phyloP scores from a whole-genome alignment of 2,888 invertebrate species.

The Hipparchia semele region DNA sequence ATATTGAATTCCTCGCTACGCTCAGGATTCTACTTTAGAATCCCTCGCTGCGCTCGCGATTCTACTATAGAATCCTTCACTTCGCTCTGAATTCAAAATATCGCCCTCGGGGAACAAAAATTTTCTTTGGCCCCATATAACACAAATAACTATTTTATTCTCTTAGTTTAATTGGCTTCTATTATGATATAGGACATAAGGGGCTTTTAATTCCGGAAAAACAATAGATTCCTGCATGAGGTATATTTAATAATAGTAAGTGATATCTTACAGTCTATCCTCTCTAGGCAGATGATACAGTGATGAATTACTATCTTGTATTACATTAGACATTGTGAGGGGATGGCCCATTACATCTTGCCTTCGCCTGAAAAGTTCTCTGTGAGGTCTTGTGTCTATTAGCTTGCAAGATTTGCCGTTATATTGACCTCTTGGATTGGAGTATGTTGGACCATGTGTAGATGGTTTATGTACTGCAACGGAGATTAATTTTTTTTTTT shows the following conservation, averaged over 20 bases:
- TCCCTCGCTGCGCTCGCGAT: too few species aligned
- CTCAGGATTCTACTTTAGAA: too few species aligned
- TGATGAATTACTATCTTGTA: slow-evolving; percentile 66
- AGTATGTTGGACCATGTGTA: slow-evolving; percentile 45
- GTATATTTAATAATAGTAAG: background rate
- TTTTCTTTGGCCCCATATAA: too few species aligned
- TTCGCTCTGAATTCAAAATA: too few species aligned
- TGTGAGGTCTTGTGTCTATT: slow-evolving; percentile 53
- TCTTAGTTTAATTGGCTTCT: too few species aligned
- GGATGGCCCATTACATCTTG: slow-evolving; percentile 61
- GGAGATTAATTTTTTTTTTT: background rate
- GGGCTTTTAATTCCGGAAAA: too few species aligned
- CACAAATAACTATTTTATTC: too few species aligned
- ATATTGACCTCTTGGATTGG: slow-evolving; percentile 55
- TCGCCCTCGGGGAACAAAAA: too few species aligned
- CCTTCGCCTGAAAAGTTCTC: slow-evolving; percentile 58
- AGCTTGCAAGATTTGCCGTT: slow-evolving; percentile 47
- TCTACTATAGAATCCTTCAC: too few species aligned
- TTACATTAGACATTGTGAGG: slow-evolving; percentile 65
- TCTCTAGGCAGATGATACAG: slow-evolving; percentile 58
- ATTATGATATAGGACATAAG: too few species aligned
- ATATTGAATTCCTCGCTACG: too few species aligned
- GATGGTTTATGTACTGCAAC: slow-evolving; percentile 62
- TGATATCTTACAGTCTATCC: slow-evolving; percentile 58
- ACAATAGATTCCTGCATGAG: too few species aligned